Evolutionary conservation across 1,140 invertebrate genomes (phyloP), one percentile per base, ranked within the genome.

Genomic region (Aphidius gifuensis): DNA sequence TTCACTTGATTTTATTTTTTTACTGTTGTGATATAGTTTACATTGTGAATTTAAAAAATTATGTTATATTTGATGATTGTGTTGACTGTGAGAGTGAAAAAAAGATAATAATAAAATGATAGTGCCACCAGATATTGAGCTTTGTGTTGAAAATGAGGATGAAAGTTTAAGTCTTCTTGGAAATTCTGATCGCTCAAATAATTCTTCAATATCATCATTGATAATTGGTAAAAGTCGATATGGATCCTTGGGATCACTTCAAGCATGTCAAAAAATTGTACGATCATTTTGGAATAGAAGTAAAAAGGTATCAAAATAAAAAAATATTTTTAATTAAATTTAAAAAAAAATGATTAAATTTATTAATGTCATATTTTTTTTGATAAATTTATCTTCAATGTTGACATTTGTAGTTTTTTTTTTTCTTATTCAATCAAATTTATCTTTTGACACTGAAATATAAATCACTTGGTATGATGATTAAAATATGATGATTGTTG

Each of bases 241-340:
- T 42, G 69, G 62, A 59, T 70, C 68, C 39, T 80, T 80, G 61
- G 79, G 78, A 9, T 77, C 76, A 1, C 61, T 74, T 62, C 69
- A 70, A 4, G 69, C 69, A 4, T 74, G 68, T 66, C 76, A 74
- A 45, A 69, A 74, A 59, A 62, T 64, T 38, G 64, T 79, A 39
- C 74, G 69, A 23, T 73, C 73, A 5, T 66, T 80, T 46, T 80
- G 79, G 77, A 76, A 69, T 59, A 68, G 69, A 59, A 77, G 71
- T 48, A 76, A 66, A 64, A 74, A 79, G 76, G 78, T 79, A 32
- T 32, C 23, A 32, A 32, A 32, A 1, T 32, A 32, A 32, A 32
- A 32, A 32, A 32, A 32, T 32, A 32, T 32, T 32, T 32, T 32
- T 32, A 32, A 32, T 16, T 16, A 16, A 16, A 16, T 16, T 16